A percentile compares a stretch with the other conserved stretches of the same genome.
These are phyloP conservation scores for Saxicola maurus DNA, from an alignment of 2,797 vertebrate species.

Conservation along the genomic window DNA sequence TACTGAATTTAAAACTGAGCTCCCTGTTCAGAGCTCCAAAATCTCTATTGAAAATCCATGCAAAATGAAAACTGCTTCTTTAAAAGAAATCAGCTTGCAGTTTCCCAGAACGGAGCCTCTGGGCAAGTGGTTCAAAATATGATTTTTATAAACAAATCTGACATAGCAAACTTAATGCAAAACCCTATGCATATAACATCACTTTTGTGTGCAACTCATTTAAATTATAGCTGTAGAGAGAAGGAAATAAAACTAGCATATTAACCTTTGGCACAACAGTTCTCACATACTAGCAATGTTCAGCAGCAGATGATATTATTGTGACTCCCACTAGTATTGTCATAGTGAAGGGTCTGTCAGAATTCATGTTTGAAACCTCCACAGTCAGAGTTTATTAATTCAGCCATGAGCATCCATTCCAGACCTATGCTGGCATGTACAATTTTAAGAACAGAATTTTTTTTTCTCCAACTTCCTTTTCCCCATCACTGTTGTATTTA, in stretches of 20 bases:
- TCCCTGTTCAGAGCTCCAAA: slow-evolving; percentile 37
- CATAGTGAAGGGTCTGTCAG: slow-evolving; percentile 50
- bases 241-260: slow-evolving; percentile 57
- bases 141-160: slow-evolving; percentile 75
- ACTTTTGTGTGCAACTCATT: slow-evolving; percentile 63
- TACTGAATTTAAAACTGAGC: slow-evolving; percentile 47
- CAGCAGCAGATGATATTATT: slow-evolving; percentile 46
- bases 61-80: slow-evolving; percentile 65
- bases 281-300: slow-evolving; percentile 17
- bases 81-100: slow-evolving; percentile 62
- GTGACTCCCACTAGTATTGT: slow-evolving; percentile 15
- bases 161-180: slow-evolving; percentile 72
- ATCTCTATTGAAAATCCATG: slow-evolving; percentile 15
- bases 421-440: not conserved
- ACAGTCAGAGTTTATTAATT: slow-evolving; percentile 53
- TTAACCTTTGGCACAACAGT: slow-evolving; percentile 57
- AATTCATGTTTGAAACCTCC: slow-evolving; percentile 47
- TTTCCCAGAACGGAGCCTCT: slow-evolving; percentile 61
- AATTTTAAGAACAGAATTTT: slow-evolving; percentile 17
- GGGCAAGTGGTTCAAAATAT: slow-evolving; percentile 70
- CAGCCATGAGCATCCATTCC: not conserved
- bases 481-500: not conserved
- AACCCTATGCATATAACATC: slow-evolving; percentile 61
- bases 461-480: slow-evolving; percentile 7
- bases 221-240: slow-evolving; percentile 61